Percentiles rank a stretch among this genome's conserved stretches.
phyloP scores from a whole-genome alignment of 2,113 vertebrate species.

The Accipiter cooperii region DNA sequence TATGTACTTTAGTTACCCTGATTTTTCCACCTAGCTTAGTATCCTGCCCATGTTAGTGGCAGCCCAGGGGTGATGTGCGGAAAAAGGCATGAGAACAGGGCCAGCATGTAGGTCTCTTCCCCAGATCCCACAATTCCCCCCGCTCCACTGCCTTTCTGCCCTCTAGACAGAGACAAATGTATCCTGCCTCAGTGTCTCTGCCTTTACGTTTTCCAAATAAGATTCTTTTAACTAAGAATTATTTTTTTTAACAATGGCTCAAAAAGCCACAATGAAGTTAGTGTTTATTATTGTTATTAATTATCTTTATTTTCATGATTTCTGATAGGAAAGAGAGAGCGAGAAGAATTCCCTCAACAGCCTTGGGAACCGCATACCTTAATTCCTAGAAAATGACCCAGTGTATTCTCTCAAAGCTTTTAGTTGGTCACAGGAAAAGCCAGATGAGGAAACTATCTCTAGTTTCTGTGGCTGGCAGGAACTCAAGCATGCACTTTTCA shows the following conservation, averaged over 20 bases:
- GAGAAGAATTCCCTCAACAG: not conserved
- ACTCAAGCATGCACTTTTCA: not conserved
- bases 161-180: not conserved
- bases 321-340: not conserved
- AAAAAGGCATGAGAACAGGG: not conserved
- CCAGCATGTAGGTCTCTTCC: not conserved
- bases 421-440: not conserved
- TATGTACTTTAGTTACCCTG: not conserved
- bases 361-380: not conserved
- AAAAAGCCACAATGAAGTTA: not conserved
- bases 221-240: not conserved
- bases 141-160: not conserved
- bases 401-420: not conserved
- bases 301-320: not conserved
- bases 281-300: not conserved
- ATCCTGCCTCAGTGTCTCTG: not conserved
- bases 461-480: not conserved
- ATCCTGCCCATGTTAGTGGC: not conserved
- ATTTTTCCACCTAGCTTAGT: not conserved
- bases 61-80: not conserved
- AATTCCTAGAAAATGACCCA: not conserved
- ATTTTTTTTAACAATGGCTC: not conserved
- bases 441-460: not conserved
- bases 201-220: not conserved
- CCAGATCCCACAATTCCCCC: not conserved